Conservation (phyloP, 2,797 vertebrate species). For the Peromyscus eremicus region DNA sequence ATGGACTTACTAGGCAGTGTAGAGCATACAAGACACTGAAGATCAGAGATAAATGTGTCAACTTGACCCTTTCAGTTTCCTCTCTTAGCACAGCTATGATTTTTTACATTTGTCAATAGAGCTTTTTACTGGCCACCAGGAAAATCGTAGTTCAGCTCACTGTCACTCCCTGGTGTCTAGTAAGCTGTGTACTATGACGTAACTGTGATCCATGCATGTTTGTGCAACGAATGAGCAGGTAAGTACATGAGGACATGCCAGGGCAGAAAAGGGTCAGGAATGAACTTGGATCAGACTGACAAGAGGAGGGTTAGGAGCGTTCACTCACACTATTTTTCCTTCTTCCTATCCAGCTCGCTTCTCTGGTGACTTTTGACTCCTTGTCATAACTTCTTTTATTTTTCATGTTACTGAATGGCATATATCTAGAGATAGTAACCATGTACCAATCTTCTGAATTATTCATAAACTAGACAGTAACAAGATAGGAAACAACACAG, state of each 20-base stretch:
- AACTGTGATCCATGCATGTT: neutral
- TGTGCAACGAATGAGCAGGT: neutral
- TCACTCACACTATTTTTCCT: neutral
- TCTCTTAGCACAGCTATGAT: neutral
- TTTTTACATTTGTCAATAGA: neutral
- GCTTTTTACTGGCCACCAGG: neutral
- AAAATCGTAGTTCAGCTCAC: neutral
- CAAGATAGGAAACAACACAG: neutral
- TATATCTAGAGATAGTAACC: neutral
- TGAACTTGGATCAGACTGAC: neutral
- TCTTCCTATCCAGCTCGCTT: neutral
- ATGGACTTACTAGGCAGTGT: neutral
- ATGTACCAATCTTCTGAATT: neutral
- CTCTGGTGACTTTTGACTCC: neutral
- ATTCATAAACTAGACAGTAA: constrained; percentile 9
- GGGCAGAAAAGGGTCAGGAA: neutral
- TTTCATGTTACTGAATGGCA: neutral
- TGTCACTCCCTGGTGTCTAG: neutral
- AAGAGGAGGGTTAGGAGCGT: neutral
- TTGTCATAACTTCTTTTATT: neutral
- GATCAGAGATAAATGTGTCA: neutral
- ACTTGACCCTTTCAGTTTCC: neutral
- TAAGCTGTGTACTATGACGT: neutral
- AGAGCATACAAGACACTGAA: neutral
- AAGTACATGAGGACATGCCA: neutral